These are phyloP conservation scores for Hirtodrosophila alboralis DNA, from an alignment of 2,888 invertebrate genomes.

Conservation along the genomic window DNA sequence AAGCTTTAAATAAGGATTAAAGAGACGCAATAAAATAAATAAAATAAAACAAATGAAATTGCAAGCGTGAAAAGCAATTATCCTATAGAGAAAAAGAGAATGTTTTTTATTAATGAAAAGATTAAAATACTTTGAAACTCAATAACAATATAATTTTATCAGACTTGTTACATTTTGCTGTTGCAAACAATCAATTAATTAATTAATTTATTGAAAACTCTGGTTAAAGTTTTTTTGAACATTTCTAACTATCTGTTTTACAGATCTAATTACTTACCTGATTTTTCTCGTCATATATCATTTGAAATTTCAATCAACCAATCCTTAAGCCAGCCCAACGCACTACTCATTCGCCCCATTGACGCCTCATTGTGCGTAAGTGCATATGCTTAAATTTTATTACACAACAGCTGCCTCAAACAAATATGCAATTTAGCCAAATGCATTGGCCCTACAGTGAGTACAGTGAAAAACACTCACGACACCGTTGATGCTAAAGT, in stretches of 20 bases:
- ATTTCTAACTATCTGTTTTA: too few species aligned
- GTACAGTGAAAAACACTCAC: slow-evolving; percentile 57
- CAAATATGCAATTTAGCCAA: slow-evolving; percentile 59
- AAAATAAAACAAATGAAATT: too few species aligned
- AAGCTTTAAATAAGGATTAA: slow-evolving; percentile 1
- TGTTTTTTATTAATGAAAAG: too few species aligned
- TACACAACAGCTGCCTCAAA: slow-evolving; percentile 51
- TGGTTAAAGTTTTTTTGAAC: too few species aligned
- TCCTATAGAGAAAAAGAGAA: too few species aligned
- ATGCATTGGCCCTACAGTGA: slow-evolving; percentile 45
- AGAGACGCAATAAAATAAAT: neutral
- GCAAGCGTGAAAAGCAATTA: too few species aligned
- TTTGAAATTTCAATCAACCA: neutral
- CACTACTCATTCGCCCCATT: slow-evolving; percentile 23
- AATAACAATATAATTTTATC: too few species aligned
- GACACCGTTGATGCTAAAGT: slow-evolving; percentile 28
- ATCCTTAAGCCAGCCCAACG: slow-evolving; percentile 18
- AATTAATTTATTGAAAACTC: too few species aligned
- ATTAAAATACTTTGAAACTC: too few species aligned
- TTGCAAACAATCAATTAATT: too few species aligned
- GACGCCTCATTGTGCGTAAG: slow-evolving; percentile 32
- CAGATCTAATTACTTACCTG: too few species aligned
- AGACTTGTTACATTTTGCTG: too few species aligned
- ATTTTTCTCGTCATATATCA: neutral
- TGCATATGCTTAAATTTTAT: slow-evolving; percentile 38